Conservation (phyloP, 2,888 invertebrate species). For the Epirrita christyi region DNA sequence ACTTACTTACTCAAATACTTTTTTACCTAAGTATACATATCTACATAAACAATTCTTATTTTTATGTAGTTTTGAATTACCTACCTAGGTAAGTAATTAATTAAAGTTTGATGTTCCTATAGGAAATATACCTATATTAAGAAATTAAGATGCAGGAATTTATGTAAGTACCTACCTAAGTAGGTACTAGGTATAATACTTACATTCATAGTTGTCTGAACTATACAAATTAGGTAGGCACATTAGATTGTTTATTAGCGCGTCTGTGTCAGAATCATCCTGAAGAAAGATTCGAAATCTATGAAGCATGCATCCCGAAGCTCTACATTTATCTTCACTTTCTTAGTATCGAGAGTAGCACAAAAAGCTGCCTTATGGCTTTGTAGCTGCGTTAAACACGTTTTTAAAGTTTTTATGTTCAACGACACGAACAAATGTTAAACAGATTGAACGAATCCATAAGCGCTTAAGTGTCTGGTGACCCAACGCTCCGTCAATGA, state of each 20-base stretch:
- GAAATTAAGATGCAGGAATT: not conserved
- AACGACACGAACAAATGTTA: slow-evolving; percentile 45
- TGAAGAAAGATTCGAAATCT: not conserved
- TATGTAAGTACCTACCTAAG: not conserved
- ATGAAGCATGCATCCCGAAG: not conserved
- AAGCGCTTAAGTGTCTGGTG: slow-evolving; percentile 48
- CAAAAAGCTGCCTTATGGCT: slow-evolving; percentile 25
- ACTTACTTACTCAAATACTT: too few relatives aligned
- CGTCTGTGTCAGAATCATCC: too few relatives aligned
- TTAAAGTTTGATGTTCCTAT: too few relatives aligned
- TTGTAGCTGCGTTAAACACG: slow-evolving; percentile 37
- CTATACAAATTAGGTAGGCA: too few relatives aligned
- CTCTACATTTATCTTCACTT: slow-evolving; percentile 13
- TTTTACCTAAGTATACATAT: too few relatives aligned
- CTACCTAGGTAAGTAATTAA: too few relatives aligned
- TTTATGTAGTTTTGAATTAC: too few relatives aligned
- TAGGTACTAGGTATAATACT: too few relatives aligned
- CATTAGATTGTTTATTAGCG: too few relatives aligned
- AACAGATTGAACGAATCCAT: slow-evolving; percentile 51
- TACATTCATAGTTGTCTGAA: too few relatives aligned
- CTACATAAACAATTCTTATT: too few relatives aligned
- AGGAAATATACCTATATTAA: too few relatives aligned
- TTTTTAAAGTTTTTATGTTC: slow-evolving; percentile 39
- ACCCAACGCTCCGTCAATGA: slow-evolving; percentile 55
- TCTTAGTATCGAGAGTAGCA: slow-evolving; percentile 23